These are phyloP conservation scores for Microplitis demolitor DNA, from an alignment of 1,140 invertebrate genomes.

Conservation along the genomic window DNA sequence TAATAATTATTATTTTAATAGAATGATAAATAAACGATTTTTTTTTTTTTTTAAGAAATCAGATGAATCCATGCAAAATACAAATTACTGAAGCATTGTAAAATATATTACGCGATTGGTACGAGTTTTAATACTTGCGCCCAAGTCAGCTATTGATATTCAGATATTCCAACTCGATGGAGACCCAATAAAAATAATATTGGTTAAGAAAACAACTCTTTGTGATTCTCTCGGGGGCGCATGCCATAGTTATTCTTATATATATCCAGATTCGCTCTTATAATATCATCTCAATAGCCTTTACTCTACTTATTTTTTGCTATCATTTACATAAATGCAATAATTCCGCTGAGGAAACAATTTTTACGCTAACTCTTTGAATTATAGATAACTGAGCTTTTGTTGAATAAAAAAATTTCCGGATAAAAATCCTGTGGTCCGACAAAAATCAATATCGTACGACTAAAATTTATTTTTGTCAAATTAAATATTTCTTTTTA, in stretches of 20 bases:
- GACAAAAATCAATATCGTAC: no score
- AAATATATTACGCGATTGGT: constrained; percentile 12
- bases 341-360: constrained; percentile 38
- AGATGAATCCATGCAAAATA: constrained; percentile 10
- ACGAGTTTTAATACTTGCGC: not conserved
- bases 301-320: not conserved
- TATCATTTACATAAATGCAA: constrained; percentile 46
- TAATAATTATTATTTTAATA: constrained; percentile 31
- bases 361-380: not conserved
- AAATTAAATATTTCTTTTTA: no score
- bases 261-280: constrained; percentile 45
- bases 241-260: constrained; percentile 48
- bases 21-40: constrained; percentile 21
- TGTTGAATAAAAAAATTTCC: no score
- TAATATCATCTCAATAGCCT: constrained; percentile 20
- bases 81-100: constrained; percentile 16
- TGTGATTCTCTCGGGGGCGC: constrained; percentile 25
- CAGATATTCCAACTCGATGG: constrained; percentile 46
- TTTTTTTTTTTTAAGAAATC: not conserved
- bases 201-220: constrained; percentile 50
- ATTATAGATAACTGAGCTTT: not conserved
- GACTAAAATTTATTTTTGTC: no score
- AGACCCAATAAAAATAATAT: constrained; percentile 51
- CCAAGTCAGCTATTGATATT: constrained; percentile 42
- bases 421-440: no score